These are phyloP conservation scores for Albula goreensis DNA, from an alignment of 2,113 vertebrate genomes.

Conservation along the genomic window DNA sequence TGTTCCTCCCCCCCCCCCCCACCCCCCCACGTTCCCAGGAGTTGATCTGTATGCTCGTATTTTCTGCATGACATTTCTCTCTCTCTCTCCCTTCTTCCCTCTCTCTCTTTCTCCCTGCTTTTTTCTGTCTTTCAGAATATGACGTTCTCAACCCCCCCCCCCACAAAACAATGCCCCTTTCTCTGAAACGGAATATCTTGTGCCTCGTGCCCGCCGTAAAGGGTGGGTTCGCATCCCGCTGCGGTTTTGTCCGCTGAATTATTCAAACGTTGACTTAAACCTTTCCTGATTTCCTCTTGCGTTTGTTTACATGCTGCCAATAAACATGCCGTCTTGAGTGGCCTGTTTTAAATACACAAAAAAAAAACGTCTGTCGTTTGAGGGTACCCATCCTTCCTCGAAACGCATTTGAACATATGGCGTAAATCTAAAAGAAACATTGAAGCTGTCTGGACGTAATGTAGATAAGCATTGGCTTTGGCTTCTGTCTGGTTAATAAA, in stretches of 20 bases:
- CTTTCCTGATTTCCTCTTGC: neutral
- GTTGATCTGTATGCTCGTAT: neutral
- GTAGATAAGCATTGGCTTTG: neutral
- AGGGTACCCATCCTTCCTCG: neutral
- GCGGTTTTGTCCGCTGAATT: neutral
- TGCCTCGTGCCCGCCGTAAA: neutral
- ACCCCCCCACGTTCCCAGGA: neutral
- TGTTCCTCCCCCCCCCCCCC: neutral
- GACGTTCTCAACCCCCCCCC: too few relatives aligned
- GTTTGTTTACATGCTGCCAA: neutral
- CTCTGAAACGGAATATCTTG: neutral
- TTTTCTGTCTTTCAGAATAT: neutral
- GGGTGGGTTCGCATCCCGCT: neutral
- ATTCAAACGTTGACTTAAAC: neutral
- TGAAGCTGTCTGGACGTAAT: neutral
- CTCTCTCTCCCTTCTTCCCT: neutral
- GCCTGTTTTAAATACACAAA: too few relatives aligned
- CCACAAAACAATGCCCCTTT: neutral
- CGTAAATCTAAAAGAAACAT: neutral
- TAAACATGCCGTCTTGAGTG: neutral
- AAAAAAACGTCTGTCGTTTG: neutral
- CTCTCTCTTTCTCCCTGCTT: neutral
- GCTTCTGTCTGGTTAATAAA: constrained; percentile 3
- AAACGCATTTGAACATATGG: neutral
- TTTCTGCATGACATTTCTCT: neutral